Base-by-base conservation (phyloP, 1,140 invertebrate species). In the Meloidogyne exigua region DNA sequence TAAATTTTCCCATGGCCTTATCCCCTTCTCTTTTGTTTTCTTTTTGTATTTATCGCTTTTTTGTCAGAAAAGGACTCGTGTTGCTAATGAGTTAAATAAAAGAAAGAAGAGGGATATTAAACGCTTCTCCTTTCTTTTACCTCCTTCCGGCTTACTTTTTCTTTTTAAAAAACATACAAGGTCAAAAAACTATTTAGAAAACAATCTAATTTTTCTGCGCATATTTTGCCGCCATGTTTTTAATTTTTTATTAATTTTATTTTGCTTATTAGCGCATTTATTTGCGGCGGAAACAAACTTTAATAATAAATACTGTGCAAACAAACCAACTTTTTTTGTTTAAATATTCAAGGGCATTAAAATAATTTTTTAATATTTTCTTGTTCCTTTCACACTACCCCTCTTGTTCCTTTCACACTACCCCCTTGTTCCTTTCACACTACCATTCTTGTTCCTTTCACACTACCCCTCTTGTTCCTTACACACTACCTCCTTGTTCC, bases 1-100 rank as follows among this genome's bases (percentile, higher is more conserved):
- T 21, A n/a, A 39, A 39, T 68, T 69, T 71, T 71, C 69, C 44
- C 69, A 71, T 39, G 44, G 69, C 44, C 44, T 13, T 71, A 71
- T 71, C 26, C 21, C 2, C 65, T 57, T 68, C 25, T 12, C 3
- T 44, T 49, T 57, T 57, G 49, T 57, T 21, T n/a, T 44, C 15
- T 57, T 57, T 57, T n/a, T 57, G 18, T n/a, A 57, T 57, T n/a
- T n/a, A n/a, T 57, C 18, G 18, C 7, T n/a, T 57, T 57, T 57
- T 57, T 57, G 18, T 5, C 9, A 2, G 9, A n/a, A 57, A n/a
- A n/a, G 49, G 49, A 57, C 49, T 57, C 49, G 49, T 57, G 18
- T 57, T 57, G 49, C 49, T 57, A 57, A 57, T 57, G 49, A 57
- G 49, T 57, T 57, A 57, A 57, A 44, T 44, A 44, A 57, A 39